A percentile compares a stretch with the other conserved stretches of the same genome.
These are phyloP conservation scores for Eilema sororculum DNA, from an alignment of 2,888 invertebrate genomes.

Conservation along the genomic window DNA sequence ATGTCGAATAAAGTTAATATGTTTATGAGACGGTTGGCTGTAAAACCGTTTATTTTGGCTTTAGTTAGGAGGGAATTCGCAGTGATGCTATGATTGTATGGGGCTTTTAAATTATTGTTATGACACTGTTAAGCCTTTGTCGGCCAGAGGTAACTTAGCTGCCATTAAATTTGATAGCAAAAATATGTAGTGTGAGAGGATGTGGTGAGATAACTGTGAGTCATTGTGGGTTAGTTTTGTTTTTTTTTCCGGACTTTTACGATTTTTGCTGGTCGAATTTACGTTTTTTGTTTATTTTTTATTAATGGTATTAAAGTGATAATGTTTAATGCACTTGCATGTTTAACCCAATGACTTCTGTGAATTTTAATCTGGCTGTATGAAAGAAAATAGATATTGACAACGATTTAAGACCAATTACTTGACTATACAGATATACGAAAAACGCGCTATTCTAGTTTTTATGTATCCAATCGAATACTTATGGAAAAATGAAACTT, in stretches of 20 bases:
- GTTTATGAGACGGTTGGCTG: slow-evolving; percentile 73
- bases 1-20: slow-evolving; percentile 78
- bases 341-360: neutral
- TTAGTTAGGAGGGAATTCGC: slow-evolving; percentile 66
- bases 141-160: slow-evolving; percentile 8
- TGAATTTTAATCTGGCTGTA: no score
- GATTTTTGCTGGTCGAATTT: neutral
- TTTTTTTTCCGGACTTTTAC: neutral
- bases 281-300: neutral
- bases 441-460: no score
- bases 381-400: no score
- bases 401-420: no score
- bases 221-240: neutral
- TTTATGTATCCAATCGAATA: no score
- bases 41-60: slow-evolving; percentile 69
- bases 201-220: slow-evolving; percentile 7
- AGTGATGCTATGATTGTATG: slow-evolving; percentile 63
- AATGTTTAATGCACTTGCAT: neutral
- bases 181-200: slow-evolving; percentile 6
- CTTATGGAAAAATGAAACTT: no score
- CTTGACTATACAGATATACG: no score
- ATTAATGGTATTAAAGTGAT: neutral
- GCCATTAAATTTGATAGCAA: slow-evolving; percentile 8
- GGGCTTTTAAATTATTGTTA: slow-evolving; percentile 40
- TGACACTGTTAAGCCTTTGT: slow-evolving; percentile 38